Conservation (phyloP, 2,797 vertebrate genomes). For the Eremophila alpestris region DNA sequence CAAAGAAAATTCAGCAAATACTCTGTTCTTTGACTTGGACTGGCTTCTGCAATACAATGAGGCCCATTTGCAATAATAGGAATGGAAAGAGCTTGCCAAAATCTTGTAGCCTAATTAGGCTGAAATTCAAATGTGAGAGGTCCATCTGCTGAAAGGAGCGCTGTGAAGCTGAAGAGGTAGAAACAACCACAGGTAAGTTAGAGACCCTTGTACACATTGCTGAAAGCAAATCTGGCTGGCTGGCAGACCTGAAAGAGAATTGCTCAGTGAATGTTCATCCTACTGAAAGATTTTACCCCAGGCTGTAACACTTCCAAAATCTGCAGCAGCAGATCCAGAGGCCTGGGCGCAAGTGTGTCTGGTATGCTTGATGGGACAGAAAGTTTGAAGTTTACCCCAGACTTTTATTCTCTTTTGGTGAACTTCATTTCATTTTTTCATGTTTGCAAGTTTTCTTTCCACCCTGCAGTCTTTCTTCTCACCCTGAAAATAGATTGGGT, state of each 20-base stretch:
- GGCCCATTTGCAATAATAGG: neutral
- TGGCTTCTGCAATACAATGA: neutral
- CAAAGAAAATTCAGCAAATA: neutral
- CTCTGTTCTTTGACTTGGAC: neutral
- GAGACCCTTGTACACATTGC: neutral
- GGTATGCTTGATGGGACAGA: neutral
- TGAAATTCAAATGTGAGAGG: slow-evolving; percentile 31
- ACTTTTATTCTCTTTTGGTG: neutral
- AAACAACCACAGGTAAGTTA: neutral
- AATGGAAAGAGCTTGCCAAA: slow-evolving; percentile 10
- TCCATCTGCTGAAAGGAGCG: slow-evolving; percentile 37
- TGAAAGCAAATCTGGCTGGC: neutral
- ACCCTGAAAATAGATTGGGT: neutral
- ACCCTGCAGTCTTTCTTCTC: neutral
- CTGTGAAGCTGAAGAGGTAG: neutral
- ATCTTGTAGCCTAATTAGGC: slow-evolving; percentile 4
- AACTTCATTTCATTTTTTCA: neutral
- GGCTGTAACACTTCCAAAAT: neutral
- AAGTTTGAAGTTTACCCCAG: neutral
- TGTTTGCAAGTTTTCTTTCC: neutral
- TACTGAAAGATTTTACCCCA: neutral
- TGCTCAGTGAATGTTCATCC: neutral
- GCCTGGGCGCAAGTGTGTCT: neutral
- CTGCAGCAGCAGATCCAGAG: neutral
- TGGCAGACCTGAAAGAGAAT: neutral